Conservation (phyloP, 1,140 invertebrate genomes). For the Trypoxylus dichotomus region DNA sequence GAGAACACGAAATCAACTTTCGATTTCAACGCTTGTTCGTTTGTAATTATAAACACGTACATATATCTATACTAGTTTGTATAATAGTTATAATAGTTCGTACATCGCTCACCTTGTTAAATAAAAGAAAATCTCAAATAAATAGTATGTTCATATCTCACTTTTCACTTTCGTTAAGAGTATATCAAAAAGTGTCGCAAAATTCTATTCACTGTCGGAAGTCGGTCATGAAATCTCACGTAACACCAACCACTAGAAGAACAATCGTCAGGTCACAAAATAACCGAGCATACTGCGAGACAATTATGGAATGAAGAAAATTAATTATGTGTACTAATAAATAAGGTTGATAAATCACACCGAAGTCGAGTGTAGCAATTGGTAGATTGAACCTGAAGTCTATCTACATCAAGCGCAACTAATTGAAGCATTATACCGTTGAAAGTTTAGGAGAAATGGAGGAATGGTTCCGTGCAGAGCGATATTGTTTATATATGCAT, state of each 20-base stretch:
- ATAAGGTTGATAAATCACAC: neutral
- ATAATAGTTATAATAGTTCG: neutral
- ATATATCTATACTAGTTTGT: too few relatives aligned
- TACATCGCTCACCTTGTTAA: neutral
- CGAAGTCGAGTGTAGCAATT: neutral
- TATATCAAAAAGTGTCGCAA: too few relatives aligned
- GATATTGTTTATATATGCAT: neutral
- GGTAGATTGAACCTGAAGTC: neutral
- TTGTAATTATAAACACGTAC: neutral
- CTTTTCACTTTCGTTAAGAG: neutral
- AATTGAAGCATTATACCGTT: conserved; percentile 7
- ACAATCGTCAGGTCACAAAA: neutral
- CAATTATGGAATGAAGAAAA: neutral
- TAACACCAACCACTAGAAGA: neutral
- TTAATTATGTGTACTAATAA: neutral
- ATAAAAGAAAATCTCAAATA: neutral
- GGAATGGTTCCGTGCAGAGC: neutral
- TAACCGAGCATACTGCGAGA: neutral
- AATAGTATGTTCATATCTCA: neutral
- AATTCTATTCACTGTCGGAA: neutral
- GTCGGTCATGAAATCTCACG: neutral
- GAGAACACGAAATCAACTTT: neutral
- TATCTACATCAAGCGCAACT: conserved; percentile 18
- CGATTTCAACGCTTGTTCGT: neutral
- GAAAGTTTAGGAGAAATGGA: conserved; percentile 25